Evolutionary conservation across 2,888 invertebrate genomes (phyloP).

Genomic region (Branchellion lobata): DNA sequence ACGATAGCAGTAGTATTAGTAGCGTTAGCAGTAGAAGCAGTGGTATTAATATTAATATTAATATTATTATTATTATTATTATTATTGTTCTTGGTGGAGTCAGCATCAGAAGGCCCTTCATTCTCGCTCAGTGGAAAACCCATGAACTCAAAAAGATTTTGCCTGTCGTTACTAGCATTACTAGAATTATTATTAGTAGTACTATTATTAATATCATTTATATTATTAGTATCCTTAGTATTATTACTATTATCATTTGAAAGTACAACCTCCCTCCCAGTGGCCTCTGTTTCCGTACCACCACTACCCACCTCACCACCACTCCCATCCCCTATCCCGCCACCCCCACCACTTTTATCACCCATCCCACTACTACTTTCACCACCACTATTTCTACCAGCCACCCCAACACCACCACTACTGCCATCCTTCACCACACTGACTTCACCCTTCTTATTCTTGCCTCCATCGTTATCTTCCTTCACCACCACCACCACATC

Average conservation of each 20-base stretch:
- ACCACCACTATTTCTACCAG: neutral
- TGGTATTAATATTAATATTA: neutral
- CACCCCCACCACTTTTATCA: neutral
- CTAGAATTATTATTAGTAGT: neutral
- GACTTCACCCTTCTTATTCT: no score
- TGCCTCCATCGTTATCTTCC: neutral
- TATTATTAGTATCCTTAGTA: neutral
- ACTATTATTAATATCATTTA: neutral
- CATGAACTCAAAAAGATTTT: slow-evolving; percentile 2
- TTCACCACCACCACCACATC: neutral
- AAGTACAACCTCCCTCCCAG: neutral
- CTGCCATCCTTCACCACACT: no score
- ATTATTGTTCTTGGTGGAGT: neutral
- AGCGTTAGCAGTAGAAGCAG: neutral
- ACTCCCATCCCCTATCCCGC: no score
- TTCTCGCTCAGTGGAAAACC: neutral
- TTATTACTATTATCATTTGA: neutral
- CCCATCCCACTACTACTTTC: neutral
- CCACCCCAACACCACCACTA: no score
- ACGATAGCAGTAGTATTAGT: neutral
- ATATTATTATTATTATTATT: neutral
- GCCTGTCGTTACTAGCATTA: neutral
- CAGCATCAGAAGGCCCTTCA: neutral
- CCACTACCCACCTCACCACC: no score
- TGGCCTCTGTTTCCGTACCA: no score